Evolutionary conservation across 2,113 vertebrate species (phyloP), one percentile per base, ranked within the genome.

Genomic region (Lepus timidus): DNA sequence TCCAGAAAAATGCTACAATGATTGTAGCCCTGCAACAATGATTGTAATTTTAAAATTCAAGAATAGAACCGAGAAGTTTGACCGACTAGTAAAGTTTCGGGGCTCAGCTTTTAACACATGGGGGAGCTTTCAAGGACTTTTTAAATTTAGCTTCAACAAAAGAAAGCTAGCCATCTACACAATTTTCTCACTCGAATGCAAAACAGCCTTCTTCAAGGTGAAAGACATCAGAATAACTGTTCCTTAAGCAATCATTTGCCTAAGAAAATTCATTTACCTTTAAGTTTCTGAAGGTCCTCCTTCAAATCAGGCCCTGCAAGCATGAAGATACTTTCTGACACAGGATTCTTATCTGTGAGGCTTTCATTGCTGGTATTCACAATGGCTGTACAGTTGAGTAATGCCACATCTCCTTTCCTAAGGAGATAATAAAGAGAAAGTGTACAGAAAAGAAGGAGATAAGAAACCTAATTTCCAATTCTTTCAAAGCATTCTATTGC

Each of bases 281-380:
- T 99, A 92, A 99, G 98, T 96, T 99, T 99, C 96, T 99, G 98
- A 49, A 99, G 99, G 85, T 99, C 99, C 4, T 99, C 99, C 71
- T 97, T 98, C 82, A 99, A 98, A 96, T 99, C 99, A 2, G 99
- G 98, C 23, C 99, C 99, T 0, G 99, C 99, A 25, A 99, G 98
- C 97, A 98, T 97, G 94, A 99, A 99, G 97, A 99, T 98, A 95
- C 99, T 99, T 92, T 99, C 99, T 13, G 99, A 99, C 9, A 99
- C 98, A 0, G 98, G 98, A 96, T 99, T 99, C 97, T 99, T 99
- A 98, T 99, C 99, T 0, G 97, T 99, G 22, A 99, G 99, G 4
- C 98, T 98, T 98, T 99, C 99, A 95, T 99, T 99, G 98, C 99
- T 99, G 49, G 99, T 99, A 93, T 99, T 99, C 49, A 99, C 99